A percentile compares a stretch with the other conserved stretches of the same genome.
Evolutionary conservation across 2,113 vertebrate species (phyloP).

Genomic region (Ammodytes marinus): DNA sequence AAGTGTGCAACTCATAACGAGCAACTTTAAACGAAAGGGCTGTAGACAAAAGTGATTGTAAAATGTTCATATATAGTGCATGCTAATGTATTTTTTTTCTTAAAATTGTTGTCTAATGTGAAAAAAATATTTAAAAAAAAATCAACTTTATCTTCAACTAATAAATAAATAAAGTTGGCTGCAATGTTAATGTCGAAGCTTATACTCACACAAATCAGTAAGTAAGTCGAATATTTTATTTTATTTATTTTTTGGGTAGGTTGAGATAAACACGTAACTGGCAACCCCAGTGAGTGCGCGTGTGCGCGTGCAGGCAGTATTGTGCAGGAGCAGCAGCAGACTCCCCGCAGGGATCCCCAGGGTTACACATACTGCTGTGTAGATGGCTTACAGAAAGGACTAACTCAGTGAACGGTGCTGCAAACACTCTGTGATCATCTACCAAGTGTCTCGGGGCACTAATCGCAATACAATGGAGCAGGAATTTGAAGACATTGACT

Average conservation of each 20-base stretch:
- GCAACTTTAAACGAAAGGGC: neutral
- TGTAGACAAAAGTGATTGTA: neutral
- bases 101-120: neutral
- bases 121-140: neutral
- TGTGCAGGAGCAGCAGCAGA: conserved; percentile 55
- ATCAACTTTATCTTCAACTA: neutral
- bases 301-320: conserved; percentile 21
- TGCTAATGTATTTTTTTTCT: neutral
- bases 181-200: neutral
- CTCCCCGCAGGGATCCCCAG: conserved; percentile 68
- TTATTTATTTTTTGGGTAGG: neutral
- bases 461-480: conserved; percentile 80
- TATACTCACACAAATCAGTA: neutral
- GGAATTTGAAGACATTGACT: conserved; percentile 90
- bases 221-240: neutral
- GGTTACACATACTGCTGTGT: conserved; percentile 56
- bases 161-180: neutral
- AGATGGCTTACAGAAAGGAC: conserved; percentile 72
- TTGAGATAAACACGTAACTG: conserved; percentile 46
- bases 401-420: conserved; percentile 56
- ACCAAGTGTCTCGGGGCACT: conserved; percentile 33
- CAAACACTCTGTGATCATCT: conserved; percentile 31
- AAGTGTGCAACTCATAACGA: neutral
- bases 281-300: conserved; percentile 54
- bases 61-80: neutral